Conservation (phyloP, 2,797 vertebrate genomes). For the Trachops cirrhosus region DNA sequence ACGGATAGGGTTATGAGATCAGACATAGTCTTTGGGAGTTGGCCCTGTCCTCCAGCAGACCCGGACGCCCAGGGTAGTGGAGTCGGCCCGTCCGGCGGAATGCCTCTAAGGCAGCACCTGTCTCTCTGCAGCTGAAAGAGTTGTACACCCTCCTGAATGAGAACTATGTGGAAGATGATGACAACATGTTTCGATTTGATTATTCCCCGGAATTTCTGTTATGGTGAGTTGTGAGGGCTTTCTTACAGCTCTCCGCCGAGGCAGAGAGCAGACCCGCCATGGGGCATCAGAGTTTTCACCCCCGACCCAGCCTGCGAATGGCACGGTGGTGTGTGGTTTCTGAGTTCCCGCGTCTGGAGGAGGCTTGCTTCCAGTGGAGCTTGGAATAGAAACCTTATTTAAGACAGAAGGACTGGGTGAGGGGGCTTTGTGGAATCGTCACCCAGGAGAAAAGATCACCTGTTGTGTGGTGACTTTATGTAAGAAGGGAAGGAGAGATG, state of each 20-base stretch:
- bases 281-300: not conserved
- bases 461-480: not conserved
- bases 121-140: conserved; percentile 91
- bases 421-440: not conserved
- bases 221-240: conserved; percentile 86
- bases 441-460: not conserved
- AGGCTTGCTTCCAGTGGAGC: not conserved
- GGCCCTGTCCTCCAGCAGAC: not conserved
- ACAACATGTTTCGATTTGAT: conserved; percentile 99
- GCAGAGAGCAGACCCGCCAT: not conserved
- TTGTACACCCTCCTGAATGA: conserved; percentile 98
- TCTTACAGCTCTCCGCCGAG: not conserved
- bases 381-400: not conserved
- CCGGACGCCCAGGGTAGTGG: not conserved
- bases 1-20: not conserved
- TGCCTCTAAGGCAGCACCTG: not conserved
- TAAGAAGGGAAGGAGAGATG: not conserved
- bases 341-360: not conserved
- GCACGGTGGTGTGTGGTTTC: not conserved
- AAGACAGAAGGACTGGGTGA: not conserved
- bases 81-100: not conserved
- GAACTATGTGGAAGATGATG: conserved; percentile 99
- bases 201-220: conserved; percentile 98
- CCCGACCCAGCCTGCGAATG: not conserved
- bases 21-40: not conserved